These are phyloP conservation scores for Streptopelia turtur DNA, from an alignment of 2,797 vertebrate species.

Conservation along the genomic window DNA sequence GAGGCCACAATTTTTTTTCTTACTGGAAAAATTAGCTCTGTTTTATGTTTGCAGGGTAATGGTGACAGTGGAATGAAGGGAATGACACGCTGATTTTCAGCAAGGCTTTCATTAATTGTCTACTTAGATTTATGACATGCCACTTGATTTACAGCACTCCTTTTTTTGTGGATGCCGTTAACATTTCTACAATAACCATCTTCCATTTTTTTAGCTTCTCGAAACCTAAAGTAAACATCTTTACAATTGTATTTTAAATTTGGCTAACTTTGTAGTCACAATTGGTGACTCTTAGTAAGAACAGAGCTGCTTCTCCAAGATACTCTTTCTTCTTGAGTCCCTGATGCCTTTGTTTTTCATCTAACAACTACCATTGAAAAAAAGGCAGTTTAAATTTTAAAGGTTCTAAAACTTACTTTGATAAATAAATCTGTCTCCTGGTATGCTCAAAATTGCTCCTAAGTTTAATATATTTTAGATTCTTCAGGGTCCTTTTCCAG, in stretches of 20 bases:
- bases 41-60: conserved; percentile 40
- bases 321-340: neutral
- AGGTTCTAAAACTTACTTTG: neutral
- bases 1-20: neutral
- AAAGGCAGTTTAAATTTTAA: neutral
- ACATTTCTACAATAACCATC: neutral
- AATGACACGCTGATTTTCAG: conserved; percentile 52
- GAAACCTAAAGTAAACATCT: neutral
- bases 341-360: neutral
- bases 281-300: neutral
- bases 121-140: conserved; percentile 31
- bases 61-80: conserved; percentile 39
- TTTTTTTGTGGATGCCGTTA: neutral
- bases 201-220: neutral
- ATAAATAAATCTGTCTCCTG: neutral
- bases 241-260: neutral
- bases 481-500: neutral
- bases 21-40: conserved; percentile 21
- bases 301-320: neutral
- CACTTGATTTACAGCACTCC: conserved; percentile 15
- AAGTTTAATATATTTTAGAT: neutral
- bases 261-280: neutral
- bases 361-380: neutral
- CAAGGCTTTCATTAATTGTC: conserved; percentile 31
- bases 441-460: neutral